Conservation (phyloP, 2,888 invertebrate genomes). For the Aleiodes leptofemur region DNA sequence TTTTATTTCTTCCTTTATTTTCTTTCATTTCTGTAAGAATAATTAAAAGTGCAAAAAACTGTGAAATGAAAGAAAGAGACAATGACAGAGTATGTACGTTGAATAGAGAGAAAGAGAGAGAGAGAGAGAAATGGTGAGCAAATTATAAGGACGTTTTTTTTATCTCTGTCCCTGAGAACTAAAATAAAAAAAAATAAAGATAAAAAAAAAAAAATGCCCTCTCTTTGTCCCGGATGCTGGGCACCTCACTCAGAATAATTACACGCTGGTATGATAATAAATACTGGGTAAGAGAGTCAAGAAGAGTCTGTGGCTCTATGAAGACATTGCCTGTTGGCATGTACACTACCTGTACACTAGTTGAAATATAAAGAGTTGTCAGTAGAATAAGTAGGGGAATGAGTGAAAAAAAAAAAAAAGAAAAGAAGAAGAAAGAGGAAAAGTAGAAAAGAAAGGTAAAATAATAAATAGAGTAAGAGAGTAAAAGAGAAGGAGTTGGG, state of each 20-base stretch:
- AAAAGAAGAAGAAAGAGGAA: background rate
- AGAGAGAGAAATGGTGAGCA: slow-evolving; percentile 49
- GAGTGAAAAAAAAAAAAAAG: slow-evolving; percentile 8
- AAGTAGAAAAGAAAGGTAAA: slow-evolving; percentile 20
- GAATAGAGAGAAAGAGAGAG: too few relatives aligned
- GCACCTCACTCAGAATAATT: slow-evolving; percentile 29
- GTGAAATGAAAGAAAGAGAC: slow-evolving; percentile 20
- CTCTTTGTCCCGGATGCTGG: slow-evolving; percentile 29
- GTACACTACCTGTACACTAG: background rate
- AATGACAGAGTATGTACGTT: slow-evolving; percentile 31
- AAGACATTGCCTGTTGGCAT: slow-evolving; percentile 4
- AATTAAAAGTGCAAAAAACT: slow-evolving; percentile 11
- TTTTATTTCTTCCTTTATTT: background rate
- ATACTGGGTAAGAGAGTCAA: slow-evolving; percentile 14
- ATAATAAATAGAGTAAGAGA: slow-evolving; percentile 24
- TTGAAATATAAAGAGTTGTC: slow-evolving; percentile 28
- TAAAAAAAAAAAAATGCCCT: background rate
- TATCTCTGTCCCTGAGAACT: background rate
- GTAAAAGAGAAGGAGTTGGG: slow-evolving; percentile 20
- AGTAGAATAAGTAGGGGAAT: slow-evolving; percentile 40
- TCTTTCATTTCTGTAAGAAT: slow-evolving; percentile 17
- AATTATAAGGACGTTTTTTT: slow-evolving; percentile 14
- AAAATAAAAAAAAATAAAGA: too few relatives aligned
- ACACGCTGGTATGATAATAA: slow-evolving; percentile 33
- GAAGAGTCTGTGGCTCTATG: slow-evolving; percentile 4